phyloP scores from a whole-genome alignment of 2,113 vertebrate species.

The Meles meles region DNA sequence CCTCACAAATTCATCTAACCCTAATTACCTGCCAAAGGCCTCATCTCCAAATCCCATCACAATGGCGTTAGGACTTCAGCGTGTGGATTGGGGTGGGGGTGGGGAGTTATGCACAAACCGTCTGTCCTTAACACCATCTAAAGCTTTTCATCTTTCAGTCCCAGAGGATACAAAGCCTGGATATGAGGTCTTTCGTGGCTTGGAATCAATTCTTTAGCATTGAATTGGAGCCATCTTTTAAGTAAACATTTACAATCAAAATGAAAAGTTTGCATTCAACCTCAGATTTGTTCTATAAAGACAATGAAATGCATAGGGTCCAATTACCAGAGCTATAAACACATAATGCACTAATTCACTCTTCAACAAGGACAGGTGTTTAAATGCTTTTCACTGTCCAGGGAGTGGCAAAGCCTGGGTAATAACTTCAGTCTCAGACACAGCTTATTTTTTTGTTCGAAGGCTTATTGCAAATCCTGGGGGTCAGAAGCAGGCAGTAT shows the following conservation, averaged over 20 bases:
- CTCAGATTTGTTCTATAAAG: conserved; percentile 46
- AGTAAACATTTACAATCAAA: conserved; percentile 58
- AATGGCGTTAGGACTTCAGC: background rate
- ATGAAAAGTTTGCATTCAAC: conserved; percentile 3
- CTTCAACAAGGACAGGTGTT: conserved; percentile 69
- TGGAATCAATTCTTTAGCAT: conserved; percentile 20
- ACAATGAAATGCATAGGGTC: conserved; percentile 20
- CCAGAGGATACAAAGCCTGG: background rate
- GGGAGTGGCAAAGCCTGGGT: conserved; percentile 72
- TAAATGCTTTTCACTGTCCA: conserved; percentile 74
- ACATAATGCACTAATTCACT: conserved; percentile 51
- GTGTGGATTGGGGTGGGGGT: background rate
- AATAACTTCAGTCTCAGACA: conserved; percentile 74
- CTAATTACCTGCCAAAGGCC: background rate
- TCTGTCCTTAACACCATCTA: background rate
- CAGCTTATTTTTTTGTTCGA: conserved; percentile 75
- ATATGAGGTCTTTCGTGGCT: background rate
- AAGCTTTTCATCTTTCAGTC: background rate
- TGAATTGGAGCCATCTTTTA: conserved; percentile 48
- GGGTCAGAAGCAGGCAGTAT: conserved; percentile 47
- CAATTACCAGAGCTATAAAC: conserved; percentile 45
- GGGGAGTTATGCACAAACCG: background rate
- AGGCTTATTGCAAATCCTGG: conserved; percentile 68
- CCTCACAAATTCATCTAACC: background rate
- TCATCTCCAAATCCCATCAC: background rate